Evolutionary conservation across 2,797 vertebrate genomes (phyloP), one percentile per base, ranked within the genome.

Genomic region (Chelon auratus): DNA sequence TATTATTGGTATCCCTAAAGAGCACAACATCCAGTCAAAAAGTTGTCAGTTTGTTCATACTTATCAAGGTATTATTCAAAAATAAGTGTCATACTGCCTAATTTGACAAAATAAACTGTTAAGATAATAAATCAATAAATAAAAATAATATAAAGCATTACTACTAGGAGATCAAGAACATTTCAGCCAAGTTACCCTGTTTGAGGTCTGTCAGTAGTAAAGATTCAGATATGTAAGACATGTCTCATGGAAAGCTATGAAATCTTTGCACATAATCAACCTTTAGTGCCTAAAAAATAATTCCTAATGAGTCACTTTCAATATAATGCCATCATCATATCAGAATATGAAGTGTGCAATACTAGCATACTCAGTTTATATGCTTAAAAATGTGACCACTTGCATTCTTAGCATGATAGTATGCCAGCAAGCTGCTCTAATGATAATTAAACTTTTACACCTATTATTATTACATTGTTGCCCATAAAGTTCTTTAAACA

Each of bases 401-500:
- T 30, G 2, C 30, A 30, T 30, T 30, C 6, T 30, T 30, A 30
- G 30, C 30, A 30, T 30, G 30, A 30, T 30, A 6, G 4, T 22
- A 22, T 22, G 22, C 22, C 22, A 22, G 22, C 22, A 26, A 52
- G 51, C 51, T 20, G 20, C 50, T 22, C 47, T n/a, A 17, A 8
- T 10, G 8, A 55, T 55, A 62, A 75, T 72, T 68, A 12, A 52
- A 70, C 43, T 70, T 60, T 55, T 17, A 24, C 53, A 64, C 56
- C 5, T 33, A 8, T 33, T 33, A 3, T 33, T 33, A 33, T 33
- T 7, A 33, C 30, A 33, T 6, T 33, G 30, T 33, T 33, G 30
- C 30, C 30, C 30, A 33, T 33, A 33, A 33, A 33, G 30, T 66
- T 61, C 52, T 12, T 39, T 53, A 18, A 55, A 60, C 12, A 54